Evolutionary conservation across 1,140 invertebrate genomes (phyloP), one percentile per base, ranked within the genome.

Genomic region (Ridgeia piscesae): DNA sequence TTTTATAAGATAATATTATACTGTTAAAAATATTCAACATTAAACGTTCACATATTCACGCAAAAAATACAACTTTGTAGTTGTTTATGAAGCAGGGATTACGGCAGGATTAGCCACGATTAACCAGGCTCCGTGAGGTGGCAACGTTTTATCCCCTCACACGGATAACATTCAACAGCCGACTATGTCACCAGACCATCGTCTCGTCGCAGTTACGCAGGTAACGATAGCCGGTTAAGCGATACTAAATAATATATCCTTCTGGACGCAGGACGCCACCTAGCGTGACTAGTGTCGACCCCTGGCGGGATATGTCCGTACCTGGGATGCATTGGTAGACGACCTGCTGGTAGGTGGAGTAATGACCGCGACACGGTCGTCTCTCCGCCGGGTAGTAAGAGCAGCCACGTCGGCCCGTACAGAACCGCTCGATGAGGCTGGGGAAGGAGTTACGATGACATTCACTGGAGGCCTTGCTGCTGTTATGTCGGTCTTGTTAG

Each of bases 291-390:
- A 21, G 34, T 90, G 34, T 17, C 34, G 35, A 14, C 89, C 9
- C 34, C 35, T 42, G 89, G 4, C 34, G 35, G 33, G 6, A 34
- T 0, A 33, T 17, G 4, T 33, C 35, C 50, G 4, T 92, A 92
- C 91, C 58, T 92, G 91, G 91, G 1, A 92, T 42, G 88, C 91
- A 92, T 34, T 92, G 91, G 88, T 92, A 92, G 50, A 88, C 91
- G 33, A 92, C 50, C 34, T 92, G 91, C 48, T 92, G 91, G 77
- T 92, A 92, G 77, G 50, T 92, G 1, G 91, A 89, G 88, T 88
- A 89, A 4, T 92, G 88, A 2, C 50, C 88, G 8, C 35, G 33
- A 34, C 91, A 92, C 33, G 2, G 33, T n/a, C 91, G 33, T 92
- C 91, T 21, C 33, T 92, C 91, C 8, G 88, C 91, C 58, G 27